Conservation (phyloP, 2,113 vertebrate species). For the Corydoras sp. region DNA sequence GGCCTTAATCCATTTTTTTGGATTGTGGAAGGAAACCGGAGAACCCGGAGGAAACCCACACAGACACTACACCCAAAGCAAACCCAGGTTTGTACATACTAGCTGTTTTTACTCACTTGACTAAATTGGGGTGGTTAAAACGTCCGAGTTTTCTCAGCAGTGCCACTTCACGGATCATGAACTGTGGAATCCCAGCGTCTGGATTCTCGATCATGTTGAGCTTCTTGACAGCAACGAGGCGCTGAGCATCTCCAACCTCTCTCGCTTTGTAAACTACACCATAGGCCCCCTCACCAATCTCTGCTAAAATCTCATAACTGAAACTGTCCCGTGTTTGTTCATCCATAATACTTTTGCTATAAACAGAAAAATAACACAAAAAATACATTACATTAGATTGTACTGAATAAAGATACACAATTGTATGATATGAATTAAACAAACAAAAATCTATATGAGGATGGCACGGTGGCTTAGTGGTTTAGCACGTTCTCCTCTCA, state of each 20-base stretch:
- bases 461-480: no score
- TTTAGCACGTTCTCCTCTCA: no score
- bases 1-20: no score
- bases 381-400: no score
- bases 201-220: constrained; percentile 46
- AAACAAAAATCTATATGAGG: no score
- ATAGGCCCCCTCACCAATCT: constrained; percentile 62
- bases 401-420: no score
- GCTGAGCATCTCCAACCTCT: constrained; percentile 52
- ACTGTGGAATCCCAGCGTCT: constrained; percentile 58
- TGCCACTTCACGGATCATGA: constrained; percentile 69
- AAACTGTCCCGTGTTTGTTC: background rate
- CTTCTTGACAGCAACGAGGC: constrained; percentile 68
- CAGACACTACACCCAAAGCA: no score
- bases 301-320: constrained; percentile 61
- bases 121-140: constrained; percentile 67
- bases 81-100: no score
- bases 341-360: constrained; percentile 45
- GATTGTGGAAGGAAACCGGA: no score
- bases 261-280: constrained; percentile 67
- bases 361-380: no score
- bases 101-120: constrained; percentile 53
- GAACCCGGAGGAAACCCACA: no score
- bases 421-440: no score
- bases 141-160: constrained; percentile 58